Percentiles rank a stretch among this genome's conserved stretches.
These are phyloP conservation scores for Drosophila fuyamai DNA, from an alignment of 1,140 invertebrate genomes.

Conservation along the genomic window DNA sequence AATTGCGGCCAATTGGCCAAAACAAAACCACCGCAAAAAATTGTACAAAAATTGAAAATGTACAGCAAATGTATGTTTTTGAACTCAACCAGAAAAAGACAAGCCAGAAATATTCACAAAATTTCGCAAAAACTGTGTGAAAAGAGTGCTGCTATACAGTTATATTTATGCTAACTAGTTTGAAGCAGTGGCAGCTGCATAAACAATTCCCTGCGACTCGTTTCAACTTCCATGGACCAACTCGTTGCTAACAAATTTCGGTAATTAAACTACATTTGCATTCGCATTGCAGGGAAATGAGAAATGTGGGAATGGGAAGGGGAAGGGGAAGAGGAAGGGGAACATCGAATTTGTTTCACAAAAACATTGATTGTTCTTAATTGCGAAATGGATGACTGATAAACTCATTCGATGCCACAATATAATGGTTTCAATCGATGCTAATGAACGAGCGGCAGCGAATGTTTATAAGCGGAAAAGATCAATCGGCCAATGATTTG, in stretches of 20 bases:
- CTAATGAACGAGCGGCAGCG: slow-evolving; percentile 26
- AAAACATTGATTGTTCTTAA: slow-evolving; percentile 48
- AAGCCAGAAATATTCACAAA: slow-evolving; percentile 19
- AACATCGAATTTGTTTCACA: slow-evolving; percentile 24
- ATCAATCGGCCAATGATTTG: slow-evolving; percentile 22
- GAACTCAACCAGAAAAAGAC: slow-evolving; percentile 34
- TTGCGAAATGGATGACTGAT: slow-evolving; percentile 42
- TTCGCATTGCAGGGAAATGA: neutral
- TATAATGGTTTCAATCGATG: slow-evolving; percentile 29
- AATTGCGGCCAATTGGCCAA: slow-evolving; percentile 62
- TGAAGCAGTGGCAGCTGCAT: slow-evolving; percentile 62
- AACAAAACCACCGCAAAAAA: slow-evolving; percentile 48
- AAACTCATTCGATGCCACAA: slow-evolving; percentile 29
- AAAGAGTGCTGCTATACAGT: slow-evolving; percentile 32
- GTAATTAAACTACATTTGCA: slow-evolving; percentile 39
- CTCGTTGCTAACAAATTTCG: slow-evolving; percentile 29
- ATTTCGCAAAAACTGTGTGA: slow-evolving; percentile 6
- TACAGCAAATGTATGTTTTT: slow-evolving; percentile 15
- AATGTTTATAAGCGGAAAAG: slow-evolving; percentile 21
- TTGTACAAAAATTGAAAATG: slow-evolving; percentile 20
- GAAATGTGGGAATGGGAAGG: neutral
- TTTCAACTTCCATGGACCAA: slow-evolving; percentile 28
- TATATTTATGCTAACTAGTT: slow-evolving; percentile 70
- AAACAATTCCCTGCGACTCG: slow-evolving; percentile 52
- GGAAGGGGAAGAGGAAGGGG: too few relatives aligned